These are phyloP conservation scores for Melangyna quadrimaculata DNA, from an alignment of 2,888 invertebrate genomes.

Conservation along the genomic window DNA sequence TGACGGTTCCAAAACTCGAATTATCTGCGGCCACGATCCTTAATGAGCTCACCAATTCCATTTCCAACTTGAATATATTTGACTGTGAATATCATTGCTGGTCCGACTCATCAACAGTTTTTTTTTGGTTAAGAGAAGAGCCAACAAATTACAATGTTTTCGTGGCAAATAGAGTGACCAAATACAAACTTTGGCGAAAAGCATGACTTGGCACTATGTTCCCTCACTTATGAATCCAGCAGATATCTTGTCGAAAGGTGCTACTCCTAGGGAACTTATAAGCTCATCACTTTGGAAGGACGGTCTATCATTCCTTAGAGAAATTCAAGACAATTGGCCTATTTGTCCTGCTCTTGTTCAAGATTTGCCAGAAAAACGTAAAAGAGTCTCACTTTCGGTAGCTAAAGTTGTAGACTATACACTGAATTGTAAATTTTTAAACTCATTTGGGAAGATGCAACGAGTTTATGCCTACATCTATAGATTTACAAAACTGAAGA, in stretches of 20 bases:
- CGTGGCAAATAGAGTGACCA: background rate
- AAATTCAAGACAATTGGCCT: background rate
- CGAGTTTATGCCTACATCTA: too few species aligned
- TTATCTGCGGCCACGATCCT: background rate
- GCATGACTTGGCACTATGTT: background rate
- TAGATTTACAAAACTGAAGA: too few species aligned
- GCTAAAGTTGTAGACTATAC: background rate
- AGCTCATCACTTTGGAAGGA: background rate
- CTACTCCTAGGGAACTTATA: background rate
- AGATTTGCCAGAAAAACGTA: background rate
- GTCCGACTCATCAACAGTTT: background rate
- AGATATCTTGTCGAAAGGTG: background rate
- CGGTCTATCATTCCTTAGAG: background rate
- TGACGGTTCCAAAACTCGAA: background rate
- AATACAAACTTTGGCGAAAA: background rate
- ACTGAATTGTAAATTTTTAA: background rate
- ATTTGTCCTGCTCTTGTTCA: background rate
- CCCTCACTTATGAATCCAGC: background rate
- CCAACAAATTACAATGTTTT: background rate
- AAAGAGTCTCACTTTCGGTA: background rate
- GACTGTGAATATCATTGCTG: background rate
- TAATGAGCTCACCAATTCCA: background rate
- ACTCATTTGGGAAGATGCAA: background rate
- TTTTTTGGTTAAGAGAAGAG: background rate
- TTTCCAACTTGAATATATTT: background rate